Base-by-base conservation (phyloP, 2,113 vertebrate genomes). In the Chlorodrepanis virens region DNA sequence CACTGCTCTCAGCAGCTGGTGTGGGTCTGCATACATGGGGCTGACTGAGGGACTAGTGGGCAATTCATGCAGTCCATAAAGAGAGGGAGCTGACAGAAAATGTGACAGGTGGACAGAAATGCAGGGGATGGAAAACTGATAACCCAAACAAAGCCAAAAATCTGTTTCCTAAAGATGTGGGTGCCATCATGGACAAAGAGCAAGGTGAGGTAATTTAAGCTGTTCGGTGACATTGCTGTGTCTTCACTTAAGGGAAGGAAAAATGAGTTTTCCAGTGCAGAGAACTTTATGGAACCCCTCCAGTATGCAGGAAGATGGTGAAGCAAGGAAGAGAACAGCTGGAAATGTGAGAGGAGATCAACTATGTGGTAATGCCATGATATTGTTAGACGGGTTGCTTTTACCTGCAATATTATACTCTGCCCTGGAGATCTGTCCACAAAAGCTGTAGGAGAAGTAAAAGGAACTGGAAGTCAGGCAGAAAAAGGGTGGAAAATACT, bases 291-390 rank as follows among this genome's bases (percentile, higher is more conserved):
- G 60, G 78, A 82, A 84, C 18, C 31, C 56, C 22, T 87, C 47
- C 59, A 95, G 65, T 53, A 44, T n/a, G 33, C 23, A 47, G 60
- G 29, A 83, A 80, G 42, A 49, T 76, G 53, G n/a, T 79, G 63
- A 95, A 91, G 70, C 44, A 92, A 91, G 85, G 40, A 44, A 33
- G 78, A 83, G 64, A 84, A 71, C 52, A 78, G 37, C 65, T 92
- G 57, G 80, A 76, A 89, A 65, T 64, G 23, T n/a, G 69, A 61
- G 37, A 87, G 59, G 37, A 92, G 37, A 84, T 77, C 56, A 78
- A 9, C 40, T 71, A 52, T 71, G 44, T 52, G 35, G 37, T 56
- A 71, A 53, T 56, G 45, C 39, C 24, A 44, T 71, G 35, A 42
- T 89, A 81, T 60, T 92, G 44, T 52, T 76, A 60, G 20, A 21